A percentile compares a stretch with the other conserved stretches of the same genome.
Evolutionary conservation across 2,888 invertebrate genomes (phyloP).

Genomic region (Patella ulyssiponensis): DNA sequence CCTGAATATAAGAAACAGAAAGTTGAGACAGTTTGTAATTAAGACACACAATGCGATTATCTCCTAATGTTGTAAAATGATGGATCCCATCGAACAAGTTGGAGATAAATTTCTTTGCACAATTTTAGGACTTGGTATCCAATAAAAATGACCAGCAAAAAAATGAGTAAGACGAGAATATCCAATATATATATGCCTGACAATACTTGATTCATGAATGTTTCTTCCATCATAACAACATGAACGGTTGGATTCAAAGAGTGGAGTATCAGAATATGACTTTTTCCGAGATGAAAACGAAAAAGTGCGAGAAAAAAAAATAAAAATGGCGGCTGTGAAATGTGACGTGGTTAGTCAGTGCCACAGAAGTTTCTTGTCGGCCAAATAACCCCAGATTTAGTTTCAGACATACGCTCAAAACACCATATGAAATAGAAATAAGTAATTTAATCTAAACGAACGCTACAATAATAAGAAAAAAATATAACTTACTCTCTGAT

Average conservation of each 20-base stretch:
- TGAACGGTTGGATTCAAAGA: constrained; percentile 1
- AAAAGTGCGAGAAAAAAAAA: neutral
- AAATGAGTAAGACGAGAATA: constrained; percentile 3
- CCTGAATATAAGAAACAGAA: constrained; percentile 6
- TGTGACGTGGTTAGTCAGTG: neutral
- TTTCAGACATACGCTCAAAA: constrained; percentile 6
- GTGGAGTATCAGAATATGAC: constrained; percentile 8
- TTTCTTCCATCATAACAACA: constrained; percentile 10
- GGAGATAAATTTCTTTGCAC: constrained; percentile 2
- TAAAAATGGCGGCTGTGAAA: constrained; percentile 3
- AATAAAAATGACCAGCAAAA: constrained; percentile 8
- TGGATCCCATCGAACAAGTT: constrained; percentile 10
- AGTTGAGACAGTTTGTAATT: constrained; percentile 6
- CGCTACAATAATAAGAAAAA: constrained; percentile 6
- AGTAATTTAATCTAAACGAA: constrained; percentile 3
- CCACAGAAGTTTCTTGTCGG: constrained; percentile 8
- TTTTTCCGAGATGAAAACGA: constrained; percentile 9
- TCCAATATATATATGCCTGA: constrained; percentile 8
- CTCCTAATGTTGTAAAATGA: constrained; percentile 8
- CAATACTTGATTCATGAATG: constrained; percentile 7
- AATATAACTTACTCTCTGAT: constrained; percentile 6
- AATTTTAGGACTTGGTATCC: constrained; percentile 10
- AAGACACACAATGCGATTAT: constrained; percentile 5
- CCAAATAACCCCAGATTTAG: constrained; percentile 1
- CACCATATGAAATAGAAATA: neutral